Percentiles rank a stretch among this genome's conserved stretches.
phyloP scores from a whole-genome alignment of 2,797 vertebrate species.

The Kryptopterus vitreolus region DNA sequence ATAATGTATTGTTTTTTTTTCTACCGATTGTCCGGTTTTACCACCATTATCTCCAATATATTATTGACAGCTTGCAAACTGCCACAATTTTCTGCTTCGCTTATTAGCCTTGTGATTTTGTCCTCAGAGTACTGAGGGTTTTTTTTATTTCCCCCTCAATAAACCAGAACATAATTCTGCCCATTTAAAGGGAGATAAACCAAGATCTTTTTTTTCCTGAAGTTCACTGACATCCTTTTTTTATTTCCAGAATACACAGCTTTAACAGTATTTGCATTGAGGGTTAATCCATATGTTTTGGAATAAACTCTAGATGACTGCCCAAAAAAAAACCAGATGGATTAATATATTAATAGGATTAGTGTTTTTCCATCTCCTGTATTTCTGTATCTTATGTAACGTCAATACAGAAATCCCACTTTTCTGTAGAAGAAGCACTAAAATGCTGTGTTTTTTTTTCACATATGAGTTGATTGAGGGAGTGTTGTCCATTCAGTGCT shows the following conservation, averaged over 20 bases:
- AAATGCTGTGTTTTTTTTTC: neutral
- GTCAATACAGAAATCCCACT: slow-evolving; percentile 1
- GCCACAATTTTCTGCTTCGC: neutral
- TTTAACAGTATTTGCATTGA: slow-evolving; percentile 10
- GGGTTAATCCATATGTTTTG: neutral
- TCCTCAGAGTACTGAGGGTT: neutral
- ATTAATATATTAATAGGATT: slow-evolving; percentile 7
- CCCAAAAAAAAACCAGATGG: neutral
- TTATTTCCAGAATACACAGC: neutral
- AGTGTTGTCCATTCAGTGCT: neutral
- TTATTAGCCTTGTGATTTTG: slow-evolving; percentile 8
- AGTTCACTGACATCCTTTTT: neutral
- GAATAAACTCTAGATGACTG: slow-evolving; percentile 11
- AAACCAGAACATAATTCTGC: neutral
- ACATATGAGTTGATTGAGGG: neutral
- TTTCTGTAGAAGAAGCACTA: slow-evolving; percentile 21
- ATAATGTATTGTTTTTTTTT: slow-evolving; percentile 49
- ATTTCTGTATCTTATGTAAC: neutral
- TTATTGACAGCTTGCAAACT: slow-evolving; percentile 25
- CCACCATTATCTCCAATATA: slow-evolving; percentile 3
- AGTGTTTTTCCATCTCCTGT: slow-evolving; percentile 1
- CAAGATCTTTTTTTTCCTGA: slow-evolving; percentile 9
- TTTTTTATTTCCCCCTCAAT: neutral
- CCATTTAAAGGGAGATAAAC: slow-evolving; percentile 40
- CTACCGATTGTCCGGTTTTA: slow-evolving; percentile 50